Evolutionary conservation across 2,888 invertebrate species (phyloP).

Genomic region (Ommatoiulus sabulosus): DNA sequence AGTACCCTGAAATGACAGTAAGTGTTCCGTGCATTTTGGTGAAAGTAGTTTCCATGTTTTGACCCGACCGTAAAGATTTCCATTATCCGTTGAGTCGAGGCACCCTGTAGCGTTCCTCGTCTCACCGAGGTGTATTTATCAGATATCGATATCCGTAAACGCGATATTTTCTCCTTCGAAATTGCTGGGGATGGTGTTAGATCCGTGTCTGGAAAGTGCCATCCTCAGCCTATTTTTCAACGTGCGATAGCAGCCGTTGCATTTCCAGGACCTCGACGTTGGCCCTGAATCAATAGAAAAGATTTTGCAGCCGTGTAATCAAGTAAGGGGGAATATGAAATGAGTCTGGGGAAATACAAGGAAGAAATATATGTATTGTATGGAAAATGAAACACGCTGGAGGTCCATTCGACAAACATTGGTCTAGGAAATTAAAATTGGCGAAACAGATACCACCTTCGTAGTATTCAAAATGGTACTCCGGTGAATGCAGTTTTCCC

Average conservation of each 20-base stretch:
- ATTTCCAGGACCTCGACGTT: slow-evolving; percentile 11
- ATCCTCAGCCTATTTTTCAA: slow-evolving; percentile 16
- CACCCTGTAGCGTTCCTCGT: neutral
- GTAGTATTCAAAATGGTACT: neutral
- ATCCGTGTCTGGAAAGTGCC: neutral
- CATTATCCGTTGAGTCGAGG: neutral
- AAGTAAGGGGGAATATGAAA: slow-evolving; percentile 24
- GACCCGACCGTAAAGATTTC: neutral
- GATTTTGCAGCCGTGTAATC: slow-evolving; percentile 9
- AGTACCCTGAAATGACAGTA: too few species aligned
- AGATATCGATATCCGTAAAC: slow-evolving; percentile 20
- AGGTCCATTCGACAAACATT: neutral
- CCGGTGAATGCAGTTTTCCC: neutral
- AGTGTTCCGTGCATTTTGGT: too few species aligned
- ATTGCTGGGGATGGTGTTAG: neutral
- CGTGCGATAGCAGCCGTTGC: neutral
- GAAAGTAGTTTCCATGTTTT: too few species aligned
- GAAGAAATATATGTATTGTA: slow-evolving; percentile 30
- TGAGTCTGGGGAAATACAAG: slow-evolving; percentile 19
- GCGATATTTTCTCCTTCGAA: neutral
- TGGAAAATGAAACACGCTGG: slow-evolving; percentile 1
- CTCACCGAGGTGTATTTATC: neutral
- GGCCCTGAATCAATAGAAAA: slow-evolving; percentile 43
- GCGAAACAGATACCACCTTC: neutral
- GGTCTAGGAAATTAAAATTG: neutral